Percentiles rank a stretch among this genome's conserved stretches.
Evolutionary conservation across 2,888 invertebrate species (phyloP).

Genomic region (Ceramica pisi): DNA sequence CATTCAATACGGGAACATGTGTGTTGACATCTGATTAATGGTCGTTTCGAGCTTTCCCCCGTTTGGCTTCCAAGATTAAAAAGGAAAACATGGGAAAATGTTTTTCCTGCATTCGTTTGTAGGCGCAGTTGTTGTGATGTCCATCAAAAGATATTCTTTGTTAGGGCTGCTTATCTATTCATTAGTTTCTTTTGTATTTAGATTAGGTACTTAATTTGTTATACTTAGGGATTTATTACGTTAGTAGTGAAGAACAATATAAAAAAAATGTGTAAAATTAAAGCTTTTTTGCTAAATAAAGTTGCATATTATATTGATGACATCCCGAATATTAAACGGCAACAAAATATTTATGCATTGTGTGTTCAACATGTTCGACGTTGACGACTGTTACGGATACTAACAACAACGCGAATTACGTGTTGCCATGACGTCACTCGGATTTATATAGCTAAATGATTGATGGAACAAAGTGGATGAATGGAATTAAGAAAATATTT

Average conservation of each 20-base stretch:
- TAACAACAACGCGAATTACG: constrained; percentile 7
- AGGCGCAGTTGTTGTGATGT: constrained; percentile 50
- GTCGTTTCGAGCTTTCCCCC: constrained; percentile 68
- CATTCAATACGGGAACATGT: constrained; percentile 75
- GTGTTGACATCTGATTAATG: constrained; percentile 83
- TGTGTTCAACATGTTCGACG: constrained; percentile 10
- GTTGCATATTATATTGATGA: constrained; percentile 6
- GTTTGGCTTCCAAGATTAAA: constrained; percentile 70
- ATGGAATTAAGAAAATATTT: no score
- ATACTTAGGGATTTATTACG: background rate
- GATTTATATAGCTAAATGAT: constrained; percentile 23
- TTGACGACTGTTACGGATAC: background rate
- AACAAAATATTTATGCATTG: constrained; percentile 21
- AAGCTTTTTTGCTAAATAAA: background rate
- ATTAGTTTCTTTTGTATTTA: constrained; percentile 31
- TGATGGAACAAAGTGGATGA: background rate
- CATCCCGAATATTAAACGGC: background rate
- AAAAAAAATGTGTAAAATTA: no score
- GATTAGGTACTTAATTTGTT: constrained; percentile 2
- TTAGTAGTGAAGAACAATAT: background rate
- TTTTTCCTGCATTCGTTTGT: constrained; percentile 56
- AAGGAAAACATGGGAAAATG: constrained; percentile 68
- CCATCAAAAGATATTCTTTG: constrained; percentile 51
- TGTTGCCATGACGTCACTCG: background rate
- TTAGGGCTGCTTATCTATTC: constrained; percentile 44